These are phyloP conservation scores for Oryzias javanicus DNA, from an alignment of 2,113 vertebrate genomes.

Conservation along the genomic window DNA sequence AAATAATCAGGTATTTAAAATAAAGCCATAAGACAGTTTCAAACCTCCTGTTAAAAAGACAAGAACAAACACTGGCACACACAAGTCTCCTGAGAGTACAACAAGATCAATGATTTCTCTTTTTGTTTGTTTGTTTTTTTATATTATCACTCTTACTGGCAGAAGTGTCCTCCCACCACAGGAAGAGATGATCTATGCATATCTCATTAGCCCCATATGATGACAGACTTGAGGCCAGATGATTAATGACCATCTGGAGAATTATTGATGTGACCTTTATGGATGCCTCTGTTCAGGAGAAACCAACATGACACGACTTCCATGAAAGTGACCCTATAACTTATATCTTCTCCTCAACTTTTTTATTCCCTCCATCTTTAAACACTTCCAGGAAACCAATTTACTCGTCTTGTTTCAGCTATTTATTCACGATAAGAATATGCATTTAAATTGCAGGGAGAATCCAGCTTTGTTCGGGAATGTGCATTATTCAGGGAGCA, in stretches of 20 bases:
- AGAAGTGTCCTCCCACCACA: conserved; percentile 44
- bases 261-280: conserved; percentile 75
- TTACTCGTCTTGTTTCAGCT: neutral
- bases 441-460: conserved; percentile 5
- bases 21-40: neutral
- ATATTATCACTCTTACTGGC: conserved; percentile 16
- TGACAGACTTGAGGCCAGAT: conserved; percentile 60
- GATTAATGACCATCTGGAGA: conserved; percentile 66
- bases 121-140: conserved; percentile 1
- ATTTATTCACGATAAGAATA: conserved; percentile 16
- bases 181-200: conserved; percentile 67
- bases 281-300: conserved; percentile 40
- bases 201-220: conserved; percentile 73
- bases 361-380: neutral
- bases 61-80: neutral
- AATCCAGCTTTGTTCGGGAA: conserved; percentile 10
- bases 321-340: conserved; percentile 54
- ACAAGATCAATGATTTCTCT: conserved; percentile 55
- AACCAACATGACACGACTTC: conserved; percentile 33
- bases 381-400: conserved; percentile 21
- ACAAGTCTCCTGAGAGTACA: conserved; percentile 36
- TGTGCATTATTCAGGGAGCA: conserved; percentile 14
- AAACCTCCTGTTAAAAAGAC: conserved; percentile 6
- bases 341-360: conserved; percentile 48
- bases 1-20: too few relatives aligned